phyloP scores from a whole-genome alignment of 2,888 invertebrate genomes.

The Pyrgus malvae region DNA sequence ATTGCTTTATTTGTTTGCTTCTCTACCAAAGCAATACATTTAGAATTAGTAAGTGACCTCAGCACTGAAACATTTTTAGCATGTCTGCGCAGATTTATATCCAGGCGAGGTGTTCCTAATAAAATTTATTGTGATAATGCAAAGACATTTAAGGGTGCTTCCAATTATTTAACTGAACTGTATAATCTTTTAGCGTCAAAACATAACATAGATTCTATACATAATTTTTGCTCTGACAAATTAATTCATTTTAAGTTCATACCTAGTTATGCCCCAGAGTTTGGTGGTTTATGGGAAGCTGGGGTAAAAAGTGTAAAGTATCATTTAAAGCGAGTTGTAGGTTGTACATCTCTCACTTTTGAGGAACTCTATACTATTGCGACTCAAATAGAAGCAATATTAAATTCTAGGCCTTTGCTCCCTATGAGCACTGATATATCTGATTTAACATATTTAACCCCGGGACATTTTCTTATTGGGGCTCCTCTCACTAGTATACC shows the following conservation, averaged over 20 bases:
- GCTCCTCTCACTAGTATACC: slow-evolving; percentile 5
- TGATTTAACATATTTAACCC: slow-evolving; percentile 26
- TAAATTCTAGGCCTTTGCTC: background rate
- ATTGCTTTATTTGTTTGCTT: slow-evolving; percentile 30
- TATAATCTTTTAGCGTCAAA: slow-evolving; percentile 20
- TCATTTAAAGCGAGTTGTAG: background rate
- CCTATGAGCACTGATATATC: background rate
- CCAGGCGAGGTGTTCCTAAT: slow-evolving; percentile 27
- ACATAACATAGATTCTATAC: slow-evolving; percentile 6
- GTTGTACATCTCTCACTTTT: background rate
- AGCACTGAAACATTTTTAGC: slow-evolving; percentile 31
- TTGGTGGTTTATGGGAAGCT: too few species aligned
- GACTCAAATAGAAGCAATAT: background rate
- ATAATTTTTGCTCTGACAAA: too few species aligned
- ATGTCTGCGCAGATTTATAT: slow-evolving; percentile 29
- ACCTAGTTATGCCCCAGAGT: background rate
- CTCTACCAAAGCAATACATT: slow-evolving; percentile 24
- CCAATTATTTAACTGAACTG: slow-evolving; percentile 26
- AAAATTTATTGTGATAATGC: slow-evolving; percentile 34
- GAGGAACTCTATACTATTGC: background rate
- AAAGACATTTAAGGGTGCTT: slow-evolving; percentile 31
- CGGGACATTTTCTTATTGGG: slow-evolving; percentile 30
- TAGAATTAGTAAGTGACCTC: slow-evolving; percentile 27
- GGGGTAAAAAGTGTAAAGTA: background rate
- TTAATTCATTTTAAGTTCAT: background rate